Evolutionary conservation across 2,797 vertebrate species (phyloP), one percentile per base, ranked within the genome.

Genomic region (Brotula barbata): DNA sequence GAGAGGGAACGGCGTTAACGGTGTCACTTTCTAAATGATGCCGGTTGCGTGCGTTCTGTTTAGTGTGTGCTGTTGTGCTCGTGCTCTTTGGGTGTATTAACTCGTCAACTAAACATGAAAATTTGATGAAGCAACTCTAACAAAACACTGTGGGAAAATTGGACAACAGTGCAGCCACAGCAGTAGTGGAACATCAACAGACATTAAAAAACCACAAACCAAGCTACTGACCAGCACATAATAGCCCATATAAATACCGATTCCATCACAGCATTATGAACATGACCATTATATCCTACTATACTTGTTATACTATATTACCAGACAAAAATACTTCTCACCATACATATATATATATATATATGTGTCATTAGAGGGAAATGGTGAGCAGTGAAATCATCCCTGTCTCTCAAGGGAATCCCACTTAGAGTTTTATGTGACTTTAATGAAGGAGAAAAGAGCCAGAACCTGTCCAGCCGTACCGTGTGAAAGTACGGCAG

Each of bases 361-460:
- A n/a, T n/a, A n/a, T n/a, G n/a, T n/a, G 41, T 69, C 58, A 71
- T 73, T 75, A 66, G 37, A 47, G 36, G 23, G 49, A 76, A 64
- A 70, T 23, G 25, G 44, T 20, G 61, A 67, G 39, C 39, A 40
- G 21, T 31, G 57, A 59, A 48, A 40, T 22, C 46, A 21, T 58
- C 33, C 22, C 50, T 16, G 31, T 47, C 49, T 33, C 67, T 55
- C 33, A 45, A n/a, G 34, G 49, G 57, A 56, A 48, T 58, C 48
- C 63, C 64, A 20, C 57, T 66, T 43, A 22, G 28, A 53, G 51
- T 72, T 78, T 73, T 60, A 78, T 79, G 60, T 64, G 48, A 71
- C 28, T 56, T 77, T 80, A 85, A 78, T 71, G 62, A 75, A 63
- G 20, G 60, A 53, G 56, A 66, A 68, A 75, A 75, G 37, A 66